phyloP scores from a whole-genome alignment of 2,888 invertebrate species.

The Catonia carolina region DNA sequence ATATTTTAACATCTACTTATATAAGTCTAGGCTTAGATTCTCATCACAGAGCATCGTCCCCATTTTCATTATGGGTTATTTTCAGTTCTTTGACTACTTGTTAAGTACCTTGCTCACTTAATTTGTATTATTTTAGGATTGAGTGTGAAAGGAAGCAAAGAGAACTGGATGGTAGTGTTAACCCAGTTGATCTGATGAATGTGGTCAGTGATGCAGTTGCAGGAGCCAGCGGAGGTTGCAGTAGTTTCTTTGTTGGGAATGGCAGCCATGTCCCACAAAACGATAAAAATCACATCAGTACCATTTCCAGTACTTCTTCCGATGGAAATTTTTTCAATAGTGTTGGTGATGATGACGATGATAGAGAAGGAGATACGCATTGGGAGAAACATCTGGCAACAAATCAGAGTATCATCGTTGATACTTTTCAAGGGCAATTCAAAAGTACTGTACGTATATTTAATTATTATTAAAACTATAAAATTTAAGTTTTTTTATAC shows the following conservation, averaged over 20 bases:
- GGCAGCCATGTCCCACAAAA: too few species aligned
- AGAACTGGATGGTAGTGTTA: constrained; percentile 3
- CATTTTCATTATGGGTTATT: too few species aligned
- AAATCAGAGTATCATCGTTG: constrained; percentile 54
- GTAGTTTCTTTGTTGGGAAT: background rate
- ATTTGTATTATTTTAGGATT: constrained; percentile 29
- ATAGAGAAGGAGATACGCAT: constrained; percentile 46
- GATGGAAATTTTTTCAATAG: background rate
- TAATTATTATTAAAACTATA: background rate
- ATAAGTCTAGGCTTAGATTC: too few species aligned
- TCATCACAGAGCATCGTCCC: too few species aligned
- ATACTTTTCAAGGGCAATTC: constrained; percentile 58
- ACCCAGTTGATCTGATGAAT: too few species aligned
- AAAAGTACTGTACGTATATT: constrained; percentile 50
- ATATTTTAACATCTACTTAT: too few species aligned
- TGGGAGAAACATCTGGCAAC: constrained; percentile 51
- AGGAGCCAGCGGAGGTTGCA: background rate
- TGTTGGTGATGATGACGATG: background rate
- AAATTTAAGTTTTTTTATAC: too few species aligned
- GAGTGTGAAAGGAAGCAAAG: constrained; percentile 36
- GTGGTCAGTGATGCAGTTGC: background rate
- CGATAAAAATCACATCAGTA: too few species aligned
- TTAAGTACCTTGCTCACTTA: too few species aligned
- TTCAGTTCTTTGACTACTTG: too few species aligned
- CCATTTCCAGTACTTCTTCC: too few species aligned